Evolutionary conservation across 1,140 invertebrate species (phyloP).

Genomic region (Arion vulgaris): DNA sequence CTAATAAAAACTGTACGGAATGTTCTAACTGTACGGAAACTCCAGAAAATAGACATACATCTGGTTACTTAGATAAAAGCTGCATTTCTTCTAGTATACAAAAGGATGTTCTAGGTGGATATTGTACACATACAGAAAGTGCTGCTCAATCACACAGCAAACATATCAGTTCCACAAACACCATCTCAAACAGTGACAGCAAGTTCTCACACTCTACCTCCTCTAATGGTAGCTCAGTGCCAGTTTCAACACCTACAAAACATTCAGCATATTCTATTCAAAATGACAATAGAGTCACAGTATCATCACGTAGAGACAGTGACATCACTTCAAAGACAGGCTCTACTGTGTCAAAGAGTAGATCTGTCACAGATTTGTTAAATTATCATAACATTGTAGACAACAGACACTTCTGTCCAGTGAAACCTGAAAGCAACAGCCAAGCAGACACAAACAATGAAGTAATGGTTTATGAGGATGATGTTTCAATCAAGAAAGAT

Average conservation of each 20-base stretch:
- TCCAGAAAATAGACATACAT: not conserved
- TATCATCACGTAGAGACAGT: conserved; percentile 1
- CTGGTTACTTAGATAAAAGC: not conserved
- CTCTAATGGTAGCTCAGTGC: not conserved
- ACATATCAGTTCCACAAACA: not conserved
- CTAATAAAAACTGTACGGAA: not conserved
- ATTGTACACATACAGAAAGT: not conserved
- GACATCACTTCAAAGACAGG: not conserved
- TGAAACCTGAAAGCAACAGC: not conserved
- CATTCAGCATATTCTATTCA: not conserved
- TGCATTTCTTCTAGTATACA: not conserved
- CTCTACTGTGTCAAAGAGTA: not conserved
- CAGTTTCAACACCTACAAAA: not conserved
- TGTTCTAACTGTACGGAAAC: not conserved
- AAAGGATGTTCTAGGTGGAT: not conserved
- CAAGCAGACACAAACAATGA: not conserved
- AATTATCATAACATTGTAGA: not conserved
- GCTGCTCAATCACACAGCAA: not conserved
- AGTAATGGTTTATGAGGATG: not conserved
- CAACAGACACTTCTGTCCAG: not conserved
- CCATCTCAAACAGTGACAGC: not conserved
- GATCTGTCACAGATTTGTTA: not conserved
- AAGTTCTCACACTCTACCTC: not conserved
- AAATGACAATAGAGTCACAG: not conserved
- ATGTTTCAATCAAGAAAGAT: not conserved